Base-by-base conservation (phyloP, 2,797 vertebrate genomes). In the Kryptopterus vitreolus region DNA sequence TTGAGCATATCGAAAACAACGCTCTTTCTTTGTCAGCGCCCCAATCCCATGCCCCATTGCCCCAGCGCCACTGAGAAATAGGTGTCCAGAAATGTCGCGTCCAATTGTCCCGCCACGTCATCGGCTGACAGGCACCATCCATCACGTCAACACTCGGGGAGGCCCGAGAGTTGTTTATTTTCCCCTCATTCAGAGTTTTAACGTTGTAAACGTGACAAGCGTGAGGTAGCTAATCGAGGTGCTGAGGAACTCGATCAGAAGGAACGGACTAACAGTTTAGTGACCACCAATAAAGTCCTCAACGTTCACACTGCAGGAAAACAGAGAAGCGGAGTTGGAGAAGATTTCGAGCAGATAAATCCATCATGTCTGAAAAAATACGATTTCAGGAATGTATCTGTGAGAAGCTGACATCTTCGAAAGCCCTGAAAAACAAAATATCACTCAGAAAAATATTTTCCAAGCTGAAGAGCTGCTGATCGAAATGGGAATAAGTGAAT, bases 1-100 rank as follows among this genome's bases (percentile, higher is more conserved):
- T 50, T 68, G 46, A 75, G 68, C 61, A 66, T 26, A 35, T 79
- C 61, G 52, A 35, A n/a, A 70, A 73, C 57, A 62, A 74, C 73
- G 69, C 78, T 76, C 80, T 80, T 83, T 76, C 80, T 80, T 82
- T 72, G 55, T 74, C 79, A 62, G 72, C 63, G 82, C 74, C 85
- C n/a, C 81, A 87, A 88, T 88, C 84, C 85, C 81, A 87, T 86
- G 87, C 83, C 72, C 81, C 85, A 86, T 87, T 89, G 87, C 85
- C 76, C 80, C 79, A 76, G 82, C 84, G 65, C 82, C 87, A 86
- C 82, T 87, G 84, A 78, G 84, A 85, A 87, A 88, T 85, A 82
- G 83, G 83, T 81, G 82, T 76, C 77, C 84, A 72, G 84, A 86
- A 88, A 82, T 68, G 76, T 87, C 82, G 83, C 82, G 81, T 77